phyloP scores from a whole-genome alignment of 2,888 invertebrate genomes.

The Ichneumoninae sp. region DNA sequence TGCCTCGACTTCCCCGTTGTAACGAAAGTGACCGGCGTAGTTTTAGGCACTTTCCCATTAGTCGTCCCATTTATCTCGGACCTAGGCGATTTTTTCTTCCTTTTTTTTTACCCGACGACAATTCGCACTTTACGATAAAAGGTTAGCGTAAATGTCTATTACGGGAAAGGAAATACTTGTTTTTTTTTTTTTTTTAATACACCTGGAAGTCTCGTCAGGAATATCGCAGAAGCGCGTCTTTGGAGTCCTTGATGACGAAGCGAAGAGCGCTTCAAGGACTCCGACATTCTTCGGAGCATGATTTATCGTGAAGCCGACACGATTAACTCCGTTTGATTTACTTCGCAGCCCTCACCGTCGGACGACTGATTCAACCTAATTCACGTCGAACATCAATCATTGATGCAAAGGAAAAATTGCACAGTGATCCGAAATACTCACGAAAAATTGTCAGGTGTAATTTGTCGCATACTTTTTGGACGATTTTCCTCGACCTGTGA shows the following conservation, averaged over 20 bases:
- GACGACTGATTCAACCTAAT: neutral
- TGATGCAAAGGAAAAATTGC: neutral
- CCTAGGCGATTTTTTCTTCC: neutral
- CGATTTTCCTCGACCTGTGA: too few relatives aligned
- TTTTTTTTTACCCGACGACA: neutral
- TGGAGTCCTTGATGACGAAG: too few relatives aligned
- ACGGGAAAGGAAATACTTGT: neutral
- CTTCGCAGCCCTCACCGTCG: neutral
- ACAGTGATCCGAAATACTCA: too few relatives aligned
- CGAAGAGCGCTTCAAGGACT: constrained; percentile 23
- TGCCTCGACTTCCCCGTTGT: neutral
- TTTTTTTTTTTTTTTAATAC: neutral
- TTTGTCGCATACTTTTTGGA: too few relatives aligned
- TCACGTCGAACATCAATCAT: neutral
- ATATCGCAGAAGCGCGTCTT: neutral
- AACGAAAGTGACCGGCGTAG: neutral
- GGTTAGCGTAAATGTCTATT: neutral
- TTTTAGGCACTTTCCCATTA: neutral
- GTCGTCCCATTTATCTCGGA: neutral
- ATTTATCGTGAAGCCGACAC: constrained; percentile 7
- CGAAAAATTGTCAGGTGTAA: too few relatives aligned
- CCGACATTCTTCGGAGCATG: constrained; percentile 31
- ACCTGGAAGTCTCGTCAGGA: neutral
- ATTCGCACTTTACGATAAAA: neutral
- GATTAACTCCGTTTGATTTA: constrained; percentile 1